These are phyloP conservation scores for Apodemus agrarius DNA, from an alignment of 2,797 vertebrate species.

Conservation along the genomic window DNA sequence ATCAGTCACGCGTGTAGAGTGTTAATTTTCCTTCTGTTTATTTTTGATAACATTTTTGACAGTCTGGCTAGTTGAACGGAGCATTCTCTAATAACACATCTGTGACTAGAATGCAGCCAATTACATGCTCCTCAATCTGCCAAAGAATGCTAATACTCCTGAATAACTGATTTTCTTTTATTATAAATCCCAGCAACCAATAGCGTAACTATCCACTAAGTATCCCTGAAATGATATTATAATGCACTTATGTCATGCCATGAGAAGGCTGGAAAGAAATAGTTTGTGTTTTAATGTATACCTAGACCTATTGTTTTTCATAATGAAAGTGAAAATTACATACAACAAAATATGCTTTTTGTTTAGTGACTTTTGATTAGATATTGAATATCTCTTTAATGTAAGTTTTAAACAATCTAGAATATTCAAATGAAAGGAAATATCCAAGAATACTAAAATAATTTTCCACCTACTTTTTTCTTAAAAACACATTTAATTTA, in stretches of 20 bases:
- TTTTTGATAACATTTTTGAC: conserved; percentile 6
- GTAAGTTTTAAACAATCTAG: conserved; percentile 40
- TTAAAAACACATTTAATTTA: conserved; percentile 65
- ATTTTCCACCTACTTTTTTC: conserved; percentile 55
- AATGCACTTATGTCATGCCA: not conserved
- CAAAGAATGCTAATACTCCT: not conserved
- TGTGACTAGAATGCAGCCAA: not conserved
- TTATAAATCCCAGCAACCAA: not conserved
- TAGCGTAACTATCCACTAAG: not conserved
- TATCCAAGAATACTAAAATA: conserved; percentile 54
- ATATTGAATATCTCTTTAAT: conserved; percentile 52
- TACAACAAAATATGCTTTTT: not conserved
- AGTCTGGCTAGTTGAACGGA: not conserved
- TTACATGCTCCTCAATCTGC: not conserved
- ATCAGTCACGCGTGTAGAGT: not conserved
- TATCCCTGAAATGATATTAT: not conserved
- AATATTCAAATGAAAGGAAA: conserved; percentile 29
- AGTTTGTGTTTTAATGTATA: not conserved
- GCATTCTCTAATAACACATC: not conserved
- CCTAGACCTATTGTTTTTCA: not conserved
- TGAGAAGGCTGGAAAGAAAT: conserved; percentile 5
- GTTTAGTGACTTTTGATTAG: conserved; percentile 48
- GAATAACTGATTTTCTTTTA: not conserved
- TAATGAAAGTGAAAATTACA: not conserved
- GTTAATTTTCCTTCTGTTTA: not conserved